Conservation (phyloP, 2,888 invertebrate species). For the Pharmacophagus antenor region DNA sequence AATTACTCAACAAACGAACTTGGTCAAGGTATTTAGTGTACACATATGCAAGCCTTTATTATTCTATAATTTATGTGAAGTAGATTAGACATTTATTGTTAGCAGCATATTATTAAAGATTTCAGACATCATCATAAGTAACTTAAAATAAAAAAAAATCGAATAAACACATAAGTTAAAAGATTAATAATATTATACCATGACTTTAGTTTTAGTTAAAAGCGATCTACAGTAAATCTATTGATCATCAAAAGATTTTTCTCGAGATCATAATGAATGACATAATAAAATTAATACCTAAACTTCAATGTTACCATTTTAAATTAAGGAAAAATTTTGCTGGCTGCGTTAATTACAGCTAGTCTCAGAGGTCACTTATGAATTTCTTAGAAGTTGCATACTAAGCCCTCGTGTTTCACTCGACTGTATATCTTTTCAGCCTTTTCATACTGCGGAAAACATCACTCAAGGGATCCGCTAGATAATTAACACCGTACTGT, state of each 20-base stretch:
- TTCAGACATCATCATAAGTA: too few relatives aligned
- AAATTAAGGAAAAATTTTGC: neutral
- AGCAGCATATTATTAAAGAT: neutral
- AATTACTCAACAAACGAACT: conserved; percentile 50
- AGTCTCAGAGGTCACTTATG: conserved; percentile 11
- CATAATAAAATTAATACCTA: too few relatives aligned
- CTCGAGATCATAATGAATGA: too few relatives aligned
- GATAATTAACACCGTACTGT: conserved; percentile 22
- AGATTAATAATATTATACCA: too few relatives aligned
- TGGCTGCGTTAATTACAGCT: conserved; percentile 9
- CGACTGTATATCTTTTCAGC: conserved; percentile 22
- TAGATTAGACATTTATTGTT: neutral
- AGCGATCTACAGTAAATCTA: too few relatives aligned
- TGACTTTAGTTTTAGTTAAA: too few relatives aligned
- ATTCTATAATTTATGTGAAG: conserved; percentile 11
- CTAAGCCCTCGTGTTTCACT: conserved; percentile 11
- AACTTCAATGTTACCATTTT: neutral
- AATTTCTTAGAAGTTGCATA: conserved; percentile 11
- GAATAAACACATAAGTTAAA: too few relatives aligned
- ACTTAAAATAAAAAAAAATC: too few relatives aligned
- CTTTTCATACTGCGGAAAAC: conserved; percentile 23
- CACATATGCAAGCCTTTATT: conserved; percentile 21
- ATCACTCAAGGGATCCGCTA: conserved; percentile 24
- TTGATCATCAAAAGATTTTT: too few relatives aligned
- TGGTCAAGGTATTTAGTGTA: conserved; percentile 58